Percentiles rank a stretch among this genome's conserved stretches.
These are phyloP conservation scores for Dipodomys ordii DNA, from an alignment of 2,113 vertebrate species.

Conservation along the genomic window DNA sequence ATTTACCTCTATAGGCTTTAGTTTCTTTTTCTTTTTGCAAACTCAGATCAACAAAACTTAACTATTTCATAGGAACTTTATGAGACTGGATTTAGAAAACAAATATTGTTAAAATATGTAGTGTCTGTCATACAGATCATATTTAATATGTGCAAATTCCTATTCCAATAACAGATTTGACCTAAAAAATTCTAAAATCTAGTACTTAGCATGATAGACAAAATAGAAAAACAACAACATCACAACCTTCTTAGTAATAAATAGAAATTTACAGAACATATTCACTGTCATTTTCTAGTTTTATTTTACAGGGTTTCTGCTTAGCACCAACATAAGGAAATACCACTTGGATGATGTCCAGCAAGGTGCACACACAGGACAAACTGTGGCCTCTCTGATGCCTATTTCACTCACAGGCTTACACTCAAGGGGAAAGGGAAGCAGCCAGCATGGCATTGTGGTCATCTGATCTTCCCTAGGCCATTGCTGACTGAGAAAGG, in stretches of 20 bases:
- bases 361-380: neutral
- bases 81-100: neutral
- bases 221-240: neutral
- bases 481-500: neutral
- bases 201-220: neutral
- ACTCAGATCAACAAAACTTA: neutral
- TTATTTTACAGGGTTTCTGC: conserved; percentile 9
- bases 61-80: conserved; percentile 3
- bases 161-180: neutral
- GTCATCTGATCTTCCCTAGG: neutral
- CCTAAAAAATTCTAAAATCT: neutral
- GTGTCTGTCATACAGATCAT: neutral
- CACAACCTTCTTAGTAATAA: neutral
- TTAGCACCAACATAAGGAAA: neutral
- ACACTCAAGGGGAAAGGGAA: neutral
- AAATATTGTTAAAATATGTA: neutral
- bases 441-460: neutral
- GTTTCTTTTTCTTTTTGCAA: neutral
- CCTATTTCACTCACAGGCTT: neutral
- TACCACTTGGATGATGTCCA: conserved; percentile 7
- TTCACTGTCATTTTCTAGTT: neutral
- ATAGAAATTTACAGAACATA: neutral
- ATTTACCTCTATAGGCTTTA: neutral
- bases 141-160: neutral
- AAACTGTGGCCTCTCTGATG: neutral